phyloP scores from a whole-genome alignment of 2,113 vertebrate species.

The Phaethornis superciliosus region DNA sequence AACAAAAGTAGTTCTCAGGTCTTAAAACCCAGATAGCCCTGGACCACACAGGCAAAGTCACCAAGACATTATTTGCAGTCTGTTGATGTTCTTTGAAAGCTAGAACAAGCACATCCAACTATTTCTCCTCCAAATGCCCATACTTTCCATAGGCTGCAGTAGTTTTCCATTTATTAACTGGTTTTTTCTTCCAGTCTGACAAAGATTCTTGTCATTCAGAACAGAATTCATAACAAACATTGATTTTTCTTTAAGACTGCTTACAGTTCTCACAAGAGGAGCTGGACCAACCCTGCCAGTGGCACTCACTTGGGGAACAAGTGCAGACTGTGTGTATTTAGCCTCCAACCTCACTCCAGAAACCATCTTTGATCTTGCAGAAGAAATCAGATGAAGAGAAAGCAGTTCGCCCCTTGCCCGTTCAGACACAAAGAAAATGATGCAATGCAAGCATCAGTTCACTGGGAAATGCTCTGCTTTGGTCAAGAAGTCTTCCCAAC shows the following conservation, averaged over 20 bases:
- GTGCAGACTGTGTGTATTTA: neutral
- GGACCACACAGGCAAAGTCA: neutral
- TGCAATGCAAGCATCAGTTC: neutral
- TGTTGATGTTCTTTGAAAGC: neutral
- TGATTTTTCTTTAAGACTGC: neutral
- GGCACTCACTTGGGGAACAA: neutral
- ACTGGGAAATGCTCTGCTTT: neutral
- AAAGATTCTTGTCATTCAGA: neutral
- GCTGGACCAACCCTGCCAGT: neutral
- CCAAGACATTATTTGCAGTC: neutral
- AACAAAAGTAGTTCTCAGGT: neutral
- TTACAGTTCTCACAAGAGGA: neutral
- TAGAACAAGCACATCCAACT: neutral
- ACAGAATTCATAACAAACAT: neutral
- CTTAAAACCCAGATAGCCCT: neutral
- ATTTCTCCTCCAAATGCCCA: neutral
- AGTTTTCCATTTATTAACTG: neutral
- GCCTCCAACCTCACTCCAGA: neutral
- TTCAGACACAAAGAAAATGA: neutral
- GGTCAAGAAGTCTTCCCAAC: neutral
- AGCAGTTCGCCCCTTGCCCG: neutral
- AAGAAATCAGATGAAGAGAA: neutral
- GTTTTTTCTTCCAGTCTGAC: neutral
- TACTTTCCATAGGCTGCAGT: neutral
- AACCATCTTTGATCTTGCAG: neutral